Evolutionary conservation across 1,140 invertebrate species (phyloP).

Genomic region (Eriosoma lanigerum): DNA sequence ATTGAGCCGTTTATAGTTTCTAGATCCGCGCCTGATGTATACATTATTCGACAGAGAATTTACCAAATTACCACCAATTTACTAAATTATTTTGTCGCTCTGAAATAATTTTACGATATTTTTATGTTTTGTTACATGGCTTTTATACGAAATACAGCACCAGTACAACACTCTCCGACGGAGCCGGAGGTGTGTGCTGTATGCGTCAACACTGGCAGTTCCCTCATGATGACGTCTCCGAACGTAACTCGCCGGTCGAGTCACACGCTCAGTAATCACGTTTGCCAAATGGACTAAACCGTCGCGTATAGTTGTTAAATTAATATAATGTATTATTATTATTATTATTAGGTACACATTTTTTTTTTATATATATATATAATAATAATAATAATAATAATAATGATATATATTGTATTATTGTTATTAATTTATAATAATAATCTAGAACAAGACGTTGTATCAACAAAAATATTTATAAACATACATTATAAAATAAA

Average conservation of each 20-base stretch:
- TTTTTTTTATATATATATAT: neutral
- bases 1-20: too few relatives aligned
- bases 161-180: conserved; percentile 51
- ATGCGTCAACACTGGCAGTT: conserved; percentile 52
- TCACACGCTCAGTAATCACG: conserved; percentile 50
- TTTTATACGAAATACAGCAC: conserved; percentile 7
- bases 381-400: neutral
- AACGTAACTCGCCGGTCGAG: conserved; percentile 50
- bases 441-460: conserved; percentile 31
- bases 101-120: neutral
- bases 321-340: neutral
- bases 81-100: too few relatives aligned
- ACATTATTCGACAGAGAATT: too few relatives aligned
- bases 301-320: neutral
- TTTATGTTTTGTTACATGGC: conserved; percentile 21
- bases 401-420: conserved; percentile 2
- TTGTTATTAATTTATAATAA: conserved; percentile 6
- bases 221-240: conserved; percentile 51
- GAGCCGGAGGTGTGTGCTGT: conserved; percentile 51
- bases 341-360: too few relatives aligned
- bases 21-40: too few relatives aligned
- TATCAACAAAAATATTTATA: conserved; percentile 41
- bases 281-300: conserved; percentile 48
- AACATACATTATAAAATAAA: conserved; percentile 27
- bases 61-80: too few relatives aligned